Evolutionary conservation across 2,888 invertebrate species (phyloP), one percentile per base, ranked within the genome.

Genomic region (Hypolimnas misippus): DNA sequence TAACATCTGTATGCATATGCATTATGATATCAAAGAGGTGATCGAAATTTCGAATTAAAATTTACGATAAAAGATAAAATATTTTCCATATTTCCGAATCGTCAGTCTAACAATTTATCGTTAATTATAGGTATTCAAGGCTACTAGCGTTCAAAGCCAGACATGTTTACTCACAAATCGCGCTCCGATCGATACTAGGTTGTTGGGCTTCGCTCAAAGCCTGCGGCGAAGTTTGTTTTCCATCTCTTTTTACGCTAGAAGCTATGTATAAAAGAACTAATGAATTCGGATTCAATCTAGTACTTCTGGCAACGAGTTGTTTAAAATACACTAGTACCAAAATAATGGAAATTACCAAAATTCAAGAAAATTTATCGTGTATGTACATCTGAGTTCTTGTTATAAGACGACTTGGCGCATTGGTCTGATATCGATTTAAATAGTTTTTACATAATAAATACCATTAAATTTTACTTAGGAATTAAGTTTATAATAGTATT

Each of bases 161-260:
- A 31, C 21, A 38, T 60, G 59, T 60, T 60, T 60, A 60, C 46
- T 19, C 44, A 53, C 59, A 55, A 53, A 54, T 53, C 42, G 55
- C 14, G 31, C 49, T 29, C 1, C 59, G 69, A 67, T 69, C 69
- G 67, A 69, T 69, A 63, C 17, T 40, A 64, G 57, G 55, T 69
- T 60, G 52, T 56, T 42, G 42, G 69, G 61, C 59, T 69, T 69
- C 65, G 53, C 53, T 38, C 17, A 29, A 53, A 58, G 40, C 55
- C 40, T 55, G 54, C 61, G 38, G 29, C 2, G 38, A 17, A 40
- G 53, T 40, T 33, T 33, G 52, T 64, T 57, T 16, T 57, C 57
- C 33, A 40, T 53, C 49, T 49, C 29, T 29, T 25, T 49, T 29
- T 25, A 12, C n/a, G 21, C 21, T 21, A 25, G 21, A 12, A 8